Evolutionary conservation across 2,797 vertebrate species (phyloP).

Genomic region (Ateles fusciceps): DNA sequence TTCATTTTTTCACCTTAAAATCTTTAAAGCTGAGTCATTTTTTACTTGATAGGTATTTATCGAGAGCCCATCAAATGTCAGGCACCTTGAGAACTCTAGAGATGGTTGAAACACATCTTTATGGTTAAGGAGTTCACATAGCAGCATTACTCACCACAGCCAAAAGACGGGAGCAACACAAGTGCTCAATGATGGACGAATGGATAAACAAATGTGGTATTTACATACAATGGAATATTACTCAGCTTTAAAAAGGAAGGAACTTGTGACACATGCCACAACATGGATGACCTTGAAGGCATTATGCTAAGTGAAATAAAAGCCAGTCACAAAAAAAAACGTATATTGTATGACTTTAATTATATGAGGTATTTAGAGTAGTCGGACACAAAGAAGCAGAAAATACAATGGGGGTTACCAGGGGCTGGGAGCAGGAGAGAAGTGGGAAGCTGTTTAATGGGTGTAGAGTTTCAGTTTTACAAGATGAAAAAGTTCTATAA

Average conservation of each 20-base stretch:
- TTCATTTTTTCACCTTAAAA: not conserved
- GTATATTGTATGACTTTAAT: not conserved
- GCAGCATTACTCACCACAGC: not conserved
- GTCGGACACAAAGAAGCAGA: not conserved
- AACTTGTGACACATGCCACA: not conserved
- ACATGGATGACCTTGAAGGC: not conserved
- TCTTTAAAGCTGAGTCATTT: not conserved
- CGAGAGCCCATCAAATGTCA: not conserved
- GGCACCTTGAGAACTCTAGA: not conserved
- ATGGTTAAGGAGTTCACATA: not conserved
- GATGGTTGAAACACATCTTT: not conserved
- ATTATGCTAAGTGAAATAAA: not conserved
- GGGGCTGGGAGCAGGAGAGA: not conserved
- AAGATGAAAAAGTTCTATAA: not conserved
- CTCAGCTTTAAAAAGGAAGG: not conserved
- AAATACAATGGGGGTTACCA: not conserved
- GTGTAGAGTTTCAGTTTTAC: not conserved
- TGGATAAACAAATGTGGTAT: not conserved
- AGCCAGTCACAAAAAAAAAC: not conserved
- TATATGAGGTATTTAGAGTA: not conserved
- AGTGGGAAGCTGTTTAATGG: not conserved
- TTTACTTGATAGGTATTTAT: slow-evolving; percentile 18
- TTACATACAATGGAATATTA: not conserved
- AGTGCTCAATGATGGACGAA: not conserved
- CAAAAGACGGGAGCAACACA: not conserved